Percentiles rank a stretch among this genome's conserved stretches.
Evolutionary conservation across 2,113 vertebrate genomes (phyloP).

Genomic region (Bufo gargarizans): DNA sequence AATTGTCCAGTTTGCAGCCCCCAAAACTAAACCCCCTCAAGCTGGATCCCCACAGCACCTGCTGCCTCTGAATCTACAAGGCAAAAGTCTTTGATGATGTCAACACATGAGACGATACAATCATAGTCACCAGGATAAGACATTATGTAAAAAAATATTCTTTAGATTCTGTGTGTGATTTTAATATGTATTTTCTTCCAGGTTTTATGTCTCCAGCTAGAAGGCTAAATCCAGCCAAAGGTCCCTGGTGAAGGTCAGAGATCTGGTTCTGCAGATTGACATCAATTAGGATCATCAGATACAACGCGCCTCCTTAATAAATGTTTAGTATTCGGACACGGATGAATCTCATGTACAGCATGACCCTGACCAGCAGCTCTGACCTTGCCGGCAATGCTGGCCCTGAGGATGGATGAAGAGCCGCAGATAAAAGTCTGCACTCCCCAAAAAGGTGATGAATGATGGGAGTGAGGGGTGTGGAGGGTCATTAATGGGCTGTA

Average conservation of each 20-base stretch:
- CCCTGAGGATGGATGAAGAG: neutral
- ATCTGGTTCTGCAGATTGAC: conserved; percentile 28
- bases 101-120: too few species aligned
- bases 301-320: neutral
- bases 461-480: neutral
- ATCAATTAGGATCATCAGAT: conserved; percentile 27
- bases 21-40: too few species aligned
- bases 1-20: too few species aligned
- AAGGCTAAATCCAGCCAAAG: neutral
- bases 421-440: neutral
- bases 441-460: neutral
- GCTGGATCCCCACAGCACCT: too few species aligned
- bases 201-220: neutral
- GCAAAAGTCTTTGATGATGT: too few species aligned
- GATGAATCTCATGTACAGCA: neutral
- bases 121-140: neutral
- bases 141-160: neutral
- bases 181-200: neutral
- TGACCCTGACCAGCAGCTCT: neutral
- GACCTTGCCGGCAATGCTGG: neutral
- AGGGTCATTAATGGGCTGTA: neutral
- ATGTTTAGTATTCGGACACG: neutral
- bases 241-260: conserved; percentile 25
- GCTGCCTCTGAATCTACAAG: too few species aligned
- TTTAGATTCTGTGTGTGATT: neutral